Evolutionary conservation across 2,113 vertebrate genomes (phyloP), one percentile per base, ranked within the genome.

Genomic region (Motacilla alba): DNA sequence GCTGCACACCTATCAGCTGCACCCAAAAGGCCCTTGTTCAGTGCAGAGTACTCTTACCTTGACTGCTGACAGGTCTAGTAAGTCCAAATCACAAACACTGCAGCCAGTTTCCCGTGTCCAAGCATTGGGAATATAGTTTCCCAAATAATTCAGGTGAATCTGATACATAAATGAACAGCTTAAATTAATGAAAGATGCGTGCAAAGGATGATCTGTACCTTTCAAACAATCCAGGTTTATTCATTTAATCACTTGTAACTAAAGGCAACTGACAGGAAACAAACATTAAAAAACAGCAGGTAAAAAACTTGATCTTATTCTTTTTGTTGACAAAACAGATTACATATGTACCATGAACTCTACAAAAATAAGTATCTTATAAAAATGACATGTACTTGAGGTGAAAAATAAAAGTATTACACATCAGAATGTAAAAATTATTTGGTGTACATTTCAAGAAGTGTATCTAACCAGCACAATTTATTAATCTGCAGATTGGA

Each of bases 91-190:
- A 96, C 99, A 99, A 91, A 98, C 77, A 79, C 79, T 93, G 81
- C 99, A 99, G 89, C 99, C 99, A n/a, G 93, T 97, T 91, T 99
- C 99, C 73, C 98, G 98, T 79, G 99, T 99, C 99, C 99, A 99
- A 37, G 97, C 94, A 91, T 99, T 99, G 72, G 99, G 99, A 52
- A 99, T 97, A 81, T 99, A 99, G 98, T 99, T 99, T 89, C 98
- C 98, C 92, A 99, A 98, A 96, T 99, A 99, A 97, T 99, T 99
- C 90, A 99, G 97, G 86, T 99, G 98, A 94, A 99, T 98, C 99
- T 99, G 97, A 58, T n/a, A 93, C 90, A 89, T 15, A 68, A 94
- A 93, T 52, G 21, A 87, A 88, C n/a, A 83, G 76, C 26, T 90
- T 30, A 62, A 60, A 58, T 82, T 52, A 88, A 64, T 20, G 16